These are phyloP conservation scores for Macroramphosus scolopax DNA, from an alignment of 2,797 vertebrate species.

Conservation along the genomic window DNA sequence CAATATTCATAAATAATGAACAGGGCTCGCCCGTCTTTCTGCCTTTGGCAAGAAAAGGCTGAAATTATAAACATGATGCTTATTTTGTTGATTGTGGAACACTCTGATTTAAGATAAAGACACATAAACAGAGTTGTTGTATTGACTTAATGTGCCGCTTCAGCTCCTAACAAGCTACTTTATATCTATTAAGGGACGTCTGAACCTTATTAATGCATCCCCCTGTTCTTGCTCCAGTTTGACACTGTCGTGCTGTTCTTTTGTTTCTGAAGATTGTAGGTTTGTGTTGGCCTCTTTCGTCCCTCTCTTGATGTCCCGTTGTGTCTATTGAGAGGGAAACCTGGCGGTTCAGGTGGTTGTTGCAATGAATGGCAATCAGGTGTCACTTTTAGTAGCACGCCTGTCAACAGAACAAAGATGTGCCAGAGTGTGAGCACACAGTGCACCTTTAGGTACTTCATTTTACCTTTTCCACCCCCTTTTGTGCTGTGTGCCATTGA, in stretches of 20 bases:
- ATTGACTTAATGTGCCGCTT: not conserved
- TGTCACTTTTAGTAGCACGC: slow-evolving; percentile 48
- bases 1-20: slow-evolving; percentile 84
- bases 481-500: slow-evolving; percentile 8
- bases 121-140: not conserved
- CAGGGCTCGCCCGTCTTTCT: slow-evolving; percentile 38
- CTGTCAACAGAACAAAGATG: slow-evolving; percentile 36
- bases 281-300: slow-evolving; percentile 24
- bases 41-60: slow-evolving; percentile 37
- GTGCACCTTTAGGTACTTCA: slow-evolving; percentile 38
- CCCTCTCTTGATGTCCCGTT: slow-evolving; percentile 43
- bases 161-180: not conserved
- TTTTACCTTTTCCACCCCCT: slow-evolving; percentile 30
- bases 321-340: slow-evolving; percentile 36
- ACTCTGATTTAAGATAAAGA: slow-evolving; percentile 2
- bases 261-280: slow-evolving; percentile 23
- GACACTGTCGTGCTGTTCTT: slow-evolving; percentile 18
- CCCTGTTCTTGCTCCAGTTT: slow-evolving; percentile 8
- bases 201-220: not conserved
- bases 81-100: slow-evolving; percentile 1
- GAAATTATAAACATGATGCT: slow-evolving; percentile 14
- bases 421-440: slow-evolving; percentile 26
- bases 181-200: not conserved
- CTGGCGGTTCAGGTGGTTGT: slow-evolving; percentile 42
- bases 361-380: slow-evolving; percentile 54